These are phyloP conservation scores for Orgyia antiqua DNA, from an alignment of 2,888 invertebrate species.

Conservation along the genomic window DNA sequence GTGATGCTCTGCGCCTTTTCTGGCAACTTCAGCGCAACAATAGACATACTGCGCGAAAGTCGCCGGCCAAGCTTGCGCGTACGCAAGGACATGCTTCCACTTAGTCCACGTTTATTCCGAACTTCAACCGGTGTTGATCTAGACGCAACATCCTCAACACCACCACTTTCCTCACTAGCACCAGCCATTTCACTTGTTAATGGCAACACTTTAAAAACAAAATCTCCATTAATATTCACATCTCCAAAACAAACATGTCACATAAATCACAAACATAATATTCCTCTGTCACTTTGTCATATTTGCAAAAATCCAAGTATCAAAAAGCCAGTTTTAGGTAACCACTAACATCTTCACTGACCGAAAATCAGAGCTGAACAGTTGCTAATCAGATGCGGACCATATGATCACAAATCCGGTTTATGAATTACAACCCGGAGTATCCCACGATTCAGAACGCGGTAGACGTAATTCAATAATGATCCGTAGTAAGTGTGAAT, in stretches of 20 bases:
- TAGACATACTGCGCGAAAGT: constrained; percentile 75
- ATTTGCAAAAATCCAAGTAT: constrained; percentile 30
- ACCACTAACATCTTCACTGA: constrained; percentile 58
- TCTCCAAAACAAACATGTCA: constrained; percentile 52
- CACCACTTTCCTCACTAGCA: constrained; percentile 56
- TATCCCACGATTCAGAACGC: constrained; percentile 28
- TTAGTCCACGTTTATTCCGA: constrained; percentile 57
- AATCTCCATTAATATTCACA: constrained; percentile 56
- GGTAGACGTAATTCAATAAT: constrained; percentile 29
- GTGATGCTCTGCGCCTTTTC: constrained; percentile 80
- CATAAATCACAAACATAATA: constrained; percentile 42
- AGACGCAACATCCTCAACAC: constrained; percentile 42
- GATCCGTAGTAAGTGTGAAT: constrained; percentile 32
- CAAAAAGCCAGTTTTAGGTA: constrained; percentile 43
- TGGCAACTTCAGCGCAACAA: constrained; percentile 73
- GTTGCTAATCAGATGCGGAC: constrained; percentile 41
- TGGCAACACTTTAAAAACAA: constrained; percentile 36
- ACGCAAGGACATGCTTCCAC: constrained; percentile 70
- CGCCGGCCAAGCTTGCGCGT: constrained; percentile 72
- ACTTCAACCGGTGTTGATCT: constrained; percentile 30
- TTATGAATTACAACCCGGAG: constrained; percentile 29
- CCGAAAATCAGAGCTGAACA: constrained; percentile 46
- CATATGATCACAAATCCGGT: constrained; percentile 66
- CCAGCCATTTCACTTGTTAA: constrained; percentile 65
- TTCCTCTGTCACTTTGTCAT: constrained; percentile 59